Percentiles rank a stretch among this genome's conserved stretches.
Conservation (phyloP, 1,140 invertebrate genomes). For the Drosophila carrolli region DNA sequence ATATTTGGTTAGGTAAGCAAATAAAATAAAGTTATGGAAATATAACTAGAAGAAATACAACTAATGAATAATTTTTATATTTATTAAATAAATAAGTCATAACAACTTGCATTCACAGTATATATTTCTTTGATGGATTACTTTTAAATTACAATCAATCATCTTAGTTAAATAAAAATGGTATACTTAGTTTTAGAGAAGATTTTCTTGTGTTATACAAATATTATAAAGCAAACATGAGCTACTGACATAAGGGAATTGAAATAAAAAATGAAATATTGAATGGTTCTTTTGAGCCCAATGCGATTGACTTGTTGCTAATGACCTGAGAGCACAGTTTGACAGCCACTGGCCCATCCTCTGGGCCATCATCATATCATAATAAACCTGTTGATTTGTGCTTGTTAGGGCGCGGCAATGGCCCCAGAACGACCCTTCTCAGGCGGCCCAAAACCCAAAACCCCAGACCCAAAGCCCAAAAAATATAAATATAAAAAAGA, state of each 20-base stretch:
- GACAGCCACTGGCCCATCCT: slow-evolving; percentile 33
- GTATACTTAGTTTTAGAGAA: not conserved
- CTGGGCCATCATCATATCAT: slow-evolving; percentile 47
- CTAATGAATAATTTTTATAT: no score
- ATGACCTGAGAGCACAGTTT: slow-evolving; percentile 37
- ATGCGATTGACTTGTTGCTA: slow-evolving; percentile 20
- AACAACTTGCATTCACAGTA: no score
- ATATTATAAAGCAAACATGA: no score
- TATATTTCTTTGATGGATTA: no score
- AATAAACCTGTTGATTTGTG: slow-evolving; percentile 78
- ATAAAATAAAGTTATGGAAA: no score
- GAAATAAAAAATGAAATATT: not conserved
- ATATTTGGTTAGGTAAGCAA: no score
- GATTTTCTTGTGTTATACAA: not conserved
- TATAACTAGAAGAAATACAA: no score
- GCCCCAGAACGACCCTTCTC: slow-evolving; percentile 38
- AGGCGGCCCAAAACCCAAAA: slow-evolving; percentile 6
- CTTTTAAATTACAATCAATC: no score
- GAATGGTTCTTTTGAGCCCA: not conserved
- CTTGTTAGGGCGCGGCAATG: slow-evolving; percentile 72
- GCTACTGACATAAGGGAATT: no score
- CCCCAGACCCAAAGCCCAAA: not conserved
- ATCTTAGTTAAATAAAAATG: no score
- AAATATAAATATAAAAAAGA: not conserved
- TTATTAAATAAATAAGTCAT: no score